These are phyloP conservation scores for Trichonephila clavata DNA, from an alignment of 1,140 invertebrate species.

Conservation along the genomic window DNA sequence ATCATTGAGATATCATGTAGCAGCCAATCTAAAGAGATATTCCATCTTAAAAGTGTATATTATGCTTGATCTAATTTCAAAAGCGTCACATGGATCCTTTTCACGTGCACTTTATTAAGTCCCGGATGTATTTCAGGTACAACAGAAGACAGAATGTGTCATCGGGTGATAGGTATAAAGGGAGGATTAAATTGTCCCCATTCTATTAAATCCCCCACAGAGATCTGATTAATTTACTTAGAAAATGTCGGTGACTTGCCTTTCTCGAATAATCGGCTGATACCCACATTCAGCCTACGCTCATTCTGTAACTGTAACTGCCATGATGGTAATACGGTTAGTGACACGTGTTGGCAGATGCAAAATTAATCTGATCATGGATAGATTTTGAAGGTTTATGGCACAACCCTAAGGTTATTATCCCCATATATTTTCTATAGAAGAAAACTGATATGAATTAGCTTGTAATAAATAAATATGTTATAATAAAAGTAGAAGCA, in stretches of 20 bases:
- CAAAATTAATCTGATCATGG: neutral
- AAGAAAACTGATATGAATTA: no score
- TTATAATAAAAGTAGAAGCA: no score
- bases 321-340: neutral
- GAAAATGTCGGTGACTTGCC: neutral
- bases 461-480: no score
- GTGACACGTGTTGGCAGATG: neutral
- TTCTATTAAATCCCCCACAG: neutral
- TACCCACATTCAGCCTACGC: neutral
- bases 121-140: neutral
- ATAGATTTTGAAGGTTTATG: no score
- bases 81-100: neutral
- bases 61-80: neutral
- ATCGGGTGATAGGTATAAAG: neutral
- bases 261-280: neutral
- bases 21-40: no score
- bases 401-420: no score
- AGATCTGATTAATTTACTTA: constrained; percentile 43
- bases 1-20: no score
- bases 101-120: neutral
- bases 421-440: no score
- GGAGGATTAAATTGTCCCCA: neutral
- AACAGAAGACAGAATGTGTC: neutral
- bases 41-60: no score
- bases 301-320: neutral